Base-by-base conservation (phyloP, 1,140 invertebrate genomes). In the Calliphora vicina region DNA sequence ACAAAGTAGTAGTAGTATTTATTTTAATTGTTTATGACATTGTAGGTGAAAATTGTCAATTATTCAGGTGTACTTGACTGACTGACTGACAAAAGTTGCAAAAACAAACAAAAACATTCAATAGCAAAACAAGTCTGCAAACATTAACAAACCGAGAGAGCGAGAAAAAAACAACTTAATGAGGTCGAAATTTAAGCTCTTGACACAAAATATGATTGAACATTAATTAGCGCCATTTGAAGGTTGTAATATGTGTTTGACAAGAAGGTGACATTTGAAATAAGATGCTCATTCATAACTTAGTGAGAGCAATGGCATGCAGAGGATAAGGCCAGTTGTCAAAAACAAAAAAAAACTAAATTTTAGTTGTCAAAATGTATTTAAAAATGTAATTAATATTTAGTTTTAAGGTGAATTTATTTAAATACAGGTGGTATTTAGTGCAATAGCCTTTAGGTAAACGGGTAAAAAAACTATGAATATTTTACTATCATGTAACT, bases 11-110 rank as follows among this genome's bases (percentile, higher is more conserved):
- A n/a, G n/a, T n/a, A n/a, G n/a, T n/a, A 74, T 35, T 15, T 29
- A 78, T 78, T 78, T 78, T 43, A 78, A 43, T 78, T 78, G 42
- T 78, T 43, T 78, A 78, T 78, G 74, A 78, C 74, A 78, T 78
- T 78, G 74, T 78, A 78, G 74, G 74, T 78, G 74, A 78, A 78
- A 78, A 78, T 78, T 43, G 17, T 78, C 23, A 78, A 78, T 42
- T 78, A 43, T 43, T 45, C 74, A 78, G 74, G 74, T 78, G 42
- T 13, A 78, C 72, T 67, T 67, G 61, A 25, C 2, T 6, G 23
- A 23, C 17, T 67, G 9, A 67, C 61, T 1, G 17, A 61, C n/a
- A n/a, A n/a, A n/a, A n/a, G n/a, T n/a, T n/a, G n/a, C 61, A 67
- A 67, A 35, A 67, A 10, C n/a, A 67, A 23, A 61, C 4, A 20